Evolutionary conservation across 2,888 invertebrate species (phyloP).

Genomic region (Patella pellucida): DNA sequence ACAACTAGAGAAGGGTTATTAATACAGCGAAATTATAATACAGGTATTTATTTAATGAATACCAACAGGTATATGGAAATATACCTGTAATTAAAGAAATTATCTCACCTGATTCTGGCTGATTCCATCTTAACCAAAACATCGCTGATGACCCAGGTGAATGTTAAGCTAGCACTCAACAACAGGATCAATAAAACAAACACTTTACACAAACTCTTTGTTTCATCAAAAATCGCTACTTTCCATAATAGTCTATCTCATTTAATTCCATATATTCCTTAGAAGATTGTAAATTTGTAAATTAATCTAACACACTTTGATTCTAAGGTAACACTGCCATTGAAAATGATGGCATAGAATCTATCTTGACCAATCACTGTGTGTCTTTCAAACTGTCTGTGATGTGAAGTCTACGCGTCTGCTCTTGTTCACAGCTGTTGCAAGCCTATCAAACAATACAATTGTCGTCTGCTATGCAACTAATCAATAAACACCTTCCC

Average conservation of each 20-base stretch:
- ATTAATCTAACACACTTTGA: too few relatives aligned
- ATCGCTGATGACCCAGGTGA: background rate
- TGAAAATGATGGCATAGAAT: background rate
- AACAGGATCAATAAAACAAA: background rate
- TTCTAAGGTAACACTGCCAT: background rate
- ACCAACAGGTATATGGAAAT: too few relatives aligned
- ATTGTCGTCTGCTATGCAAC: too few relatives aligned
- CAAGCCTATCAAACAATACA: too few relatives aligned
- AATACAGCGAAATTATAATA: too few relatives aligned
- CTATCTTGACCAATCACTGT: background rate
- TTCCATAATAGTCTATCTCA: background rate
- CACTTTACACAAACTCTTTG: background rate
- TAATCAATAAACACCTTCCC: too few relatives aligned
- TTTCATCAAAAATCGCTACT: slow-evolving; percentile 4
- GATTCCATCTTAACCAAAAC: slow-evolving; percentile 10
- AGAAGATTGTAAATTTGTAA: too few relatives aligned
- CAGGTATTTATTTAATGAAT: too few relatives aligned
- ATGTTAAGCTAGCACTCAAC: background rate
- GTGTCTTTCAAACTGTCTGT: background rate
- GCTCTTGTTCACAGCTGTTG: too few relatives aligned
- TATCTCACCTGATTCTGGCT: slow-evolving; percentile 5
- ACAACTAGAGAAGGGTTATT: too few relatives aligned
- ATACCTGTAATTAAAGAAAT: background rate
- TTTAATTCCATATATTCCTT: too few relatives aligned
- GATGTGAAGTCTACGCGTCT: background rate